Percentiles rank a stretch among this genome's conserved stretches.
phyloP scores from a whole-genome alignment of 2,888 invertebrate species.

The Pogonocherus hispidulus region DNA sequence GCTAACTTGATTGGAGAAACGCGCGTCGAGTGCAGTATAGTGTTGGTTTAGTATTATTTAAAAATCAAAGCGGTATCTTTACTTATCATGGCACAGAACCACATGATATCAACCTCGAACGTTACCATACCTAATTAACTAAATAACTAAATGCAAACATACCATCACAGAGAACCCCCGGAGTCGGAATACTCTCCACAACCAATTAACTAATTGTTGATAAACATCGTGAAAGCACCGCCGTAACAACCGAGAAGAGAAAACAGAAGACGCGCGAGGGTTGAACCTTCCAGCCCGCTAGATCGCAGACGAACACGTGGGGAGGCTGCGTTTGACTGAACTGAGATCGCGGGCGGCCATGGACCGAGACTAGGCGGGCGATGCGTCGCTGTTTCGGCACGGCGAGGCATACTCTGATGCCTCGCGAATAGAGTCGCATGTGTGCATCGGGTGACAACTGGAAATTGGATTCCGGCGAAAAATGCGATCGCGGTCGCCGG shows the following conservation, averaged over 20 bases:
- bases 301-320: constrained; percentile 25
- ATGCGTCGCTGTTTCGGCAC: constrained; percentile 31
- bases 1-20: too few relatives aligned
- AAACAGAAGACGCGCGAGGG: constrained; percentile 2
- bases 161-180: constrained; percentile 3
- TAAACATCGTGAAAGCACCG: constrained; percentile 37
- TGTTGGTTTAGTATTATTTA: too few relatives aligned
- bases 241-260: too few relatives aligned
- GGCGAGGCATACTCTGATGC: constrained; percentile 21
- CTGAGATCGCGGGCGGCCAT: constrained; percentile 2
- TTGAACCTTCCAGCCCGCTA: background rate
- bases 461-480: background rate
- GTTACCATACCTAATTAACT: too few relatives aligned
- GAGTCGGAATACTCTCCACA: background rate
- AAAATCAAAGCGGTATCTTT: too few relatives aligned
- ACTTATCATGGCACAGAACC: too few relatives aligned
- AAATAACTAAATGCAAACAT: too few relatives aligned
- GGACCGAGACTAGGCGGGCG: constrained; percentile 2
- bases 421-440: constrained; percentile 29
- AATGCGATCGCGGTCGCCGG: background rate
- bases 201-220: constrained; percentile 29
- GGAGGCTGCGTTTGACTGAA: constrained; percentile 25
- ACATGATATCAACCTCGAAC: too few relatives aligned
- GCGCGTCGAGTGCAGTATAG: too few relatives aligned
- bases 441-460: constrained; percentile 25